Evolutionary conservation across 2,797 vertebrate species (phyloP).

Genomic region (Vultur gryphus): DNA sequence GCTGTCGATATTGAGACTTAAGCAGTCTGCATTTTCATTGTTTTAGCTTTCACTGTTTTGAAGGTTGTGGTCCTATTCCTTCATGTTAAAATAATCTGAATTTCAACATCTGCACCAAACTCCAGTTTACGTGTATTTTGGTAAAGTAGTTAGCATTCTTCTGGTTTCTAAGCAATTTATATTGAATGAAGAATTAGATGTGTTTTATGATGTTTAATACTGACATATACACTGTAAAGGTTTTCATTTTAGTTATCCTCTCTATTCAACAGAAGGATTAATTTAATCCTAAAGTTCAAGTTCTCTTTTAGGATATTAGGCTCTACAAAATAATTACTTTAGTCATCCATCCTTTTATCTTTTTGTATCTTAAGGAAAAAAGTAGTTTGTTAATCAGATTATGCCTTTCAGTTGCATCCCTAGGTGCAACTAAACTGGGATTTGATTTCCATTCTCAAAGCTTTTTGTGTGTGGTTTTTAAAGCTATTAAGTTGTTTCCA

Average conservation of each 20-base stretch:
- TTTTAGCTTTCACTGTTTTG: neutral
- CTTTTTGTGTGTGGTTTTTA: neutral
- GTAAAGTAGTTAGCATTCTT: neutral
- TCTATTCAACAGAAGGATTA: slow-evolving; percentile 28
- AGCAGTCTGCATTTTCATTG: neutral
- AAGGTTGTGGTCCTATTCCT: neutral
- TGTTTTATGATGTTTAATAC: slow-evolving; percentile 12
- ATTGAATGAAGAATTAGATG: neutral
- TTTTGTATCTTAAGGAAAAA: neutral
- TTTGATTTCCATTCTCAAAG: neutral
- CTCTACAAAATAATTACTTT: neutral
- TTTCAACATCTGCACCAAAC: neutral
- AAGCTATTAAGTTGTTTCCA: slow-evolving; percentile 36
- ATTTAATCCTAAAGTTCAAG: slow-evolving; percentile 19
- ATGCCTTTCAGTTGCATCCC: slow-evolving; percentile 2
- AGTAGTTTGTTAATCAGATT: slow-evolving; percentile 35
- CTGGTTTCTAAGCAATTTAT: neutral
- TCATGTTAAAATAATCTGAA: neutral
- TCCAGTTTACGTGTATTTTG: neutral
- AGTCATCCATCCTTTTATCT: neutral
- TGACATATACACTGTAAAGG: neutral
- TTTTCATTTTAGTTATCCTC: neutral
- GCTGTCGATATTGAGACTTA: rapidly evolving
- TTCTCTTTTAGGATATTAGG: neutral
- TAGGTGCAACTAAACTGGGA: neutral